Evolutionary conservation across 2,113 vertebrate species (phyloP).

Genomic region (Pionites leucogaster): DNA sequence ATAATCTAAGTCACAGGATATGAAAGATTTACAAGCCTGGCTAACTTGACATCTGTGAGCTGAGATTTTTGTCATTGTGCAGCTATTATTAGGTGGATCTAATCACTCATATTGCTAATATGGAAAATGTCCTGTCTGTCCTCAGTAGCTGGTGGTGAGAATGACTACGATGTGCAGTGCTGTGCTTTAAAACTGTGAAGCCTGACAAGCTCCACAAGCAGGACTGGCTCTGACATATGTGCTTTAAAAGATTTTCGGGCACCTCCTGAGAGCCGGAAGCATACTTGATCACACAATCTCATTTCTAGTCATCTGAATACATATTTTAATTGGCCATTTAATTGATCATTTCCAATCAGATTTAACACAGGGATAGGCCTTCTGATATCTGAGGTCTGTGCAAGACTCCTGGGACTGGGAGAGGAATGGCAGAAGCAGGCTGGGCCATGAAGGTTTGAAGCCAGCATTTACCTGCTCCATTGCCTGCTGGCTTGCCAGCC

Average conservation of each 20-base stretch:
- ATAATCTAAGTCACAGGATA: neutral
- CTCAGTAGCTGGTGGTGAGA: neutral
- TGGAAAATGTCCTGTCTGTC: neutral
- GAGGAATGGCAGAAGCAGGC: neutral
- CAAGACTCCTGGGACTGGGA: neutral
- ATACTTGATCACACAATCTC: neutral
- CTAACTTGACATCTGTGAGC: neutral
- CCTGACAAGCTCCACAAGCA: neutral
- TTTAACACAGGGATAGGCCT: neutral
- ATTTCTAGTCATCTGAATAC: neutral
- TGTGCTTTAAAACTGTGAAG: neutral
- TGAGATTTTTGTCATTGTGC: conserved; percentile 25
- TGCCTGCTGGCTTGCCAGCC: neutral
- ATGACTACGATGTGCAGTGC: neutral
- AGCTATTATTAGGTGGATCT: conserved; percentile 51
- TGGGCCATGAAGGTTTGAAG: neutral
- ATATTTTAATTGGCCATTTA: neutral
- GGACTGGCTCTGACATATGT: neutral
- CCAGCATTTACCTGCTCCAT: neutral
- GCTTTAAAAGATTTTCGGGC: neutral
- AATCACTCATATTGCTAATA: conserved; percentile 34
- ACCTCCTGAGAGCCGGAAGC: neutral
- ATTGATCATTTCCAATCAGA: neutral
- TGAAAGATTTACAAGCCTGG: neutral
- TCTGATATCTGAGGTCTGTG: neutral